phyloP scores from a whole-genome alignment of 1,140 invertebrate genomes.

The Eciton burchellii region DNA sequence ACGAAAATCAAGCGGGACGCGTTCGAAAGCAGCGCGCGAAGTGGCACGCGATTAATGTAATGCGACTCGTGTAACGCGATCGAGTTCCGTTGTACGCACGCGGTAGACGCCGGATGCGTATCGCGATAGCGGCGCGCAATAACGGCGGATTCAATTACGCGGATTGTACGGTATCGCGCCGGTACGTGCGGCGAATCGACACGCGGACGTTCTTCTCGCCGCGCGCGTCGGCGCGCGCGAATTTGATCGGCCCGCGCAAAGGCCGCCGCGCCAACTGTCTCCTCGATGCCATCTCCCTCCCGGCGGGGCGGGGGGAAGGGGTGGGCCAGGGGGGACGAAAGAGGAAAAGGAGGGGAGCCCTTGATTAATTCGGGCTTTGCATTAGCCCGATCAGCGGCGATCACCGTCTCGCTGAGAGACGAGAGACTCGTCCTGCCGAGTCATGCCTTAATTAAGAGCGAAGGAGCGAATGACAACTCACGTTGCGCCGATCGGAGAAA shows the following conservation, averaged over 20 bases:
- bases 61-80: conserved; percentile 36
- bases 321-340: too few relatives aligned
- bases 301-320: too few relatives aligned
- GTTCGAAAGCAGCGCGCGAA: background rate
- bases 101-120: conserved; percentile 16
- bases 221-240: background rate
- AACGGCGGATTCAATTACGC: conserved; percentile 39
- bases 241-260: background rate
- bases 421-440: too few relatives aligned
- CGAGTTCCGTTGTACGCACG: conserved; percentile 4
- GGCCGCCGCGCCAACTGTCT: background rate
- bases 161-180: background rate
- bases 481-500: too few relatives aligned
- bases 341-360: too few relatives aligned
- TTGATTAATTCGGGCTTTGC: background rate
- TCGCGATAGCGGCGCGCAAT: conserved; percentile 5
- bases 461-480: too few relatives aligned
- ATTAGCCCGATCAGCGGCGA: background rate
- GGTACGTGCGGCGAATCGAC: background rate
- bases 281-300: background rate
- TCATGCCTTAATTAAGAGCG: too few relatives aligned
- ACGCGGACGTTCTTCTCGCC: background rate
- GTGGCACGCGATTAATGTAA: conserved; percentile 42
- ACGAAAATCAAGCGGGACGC: background rate
- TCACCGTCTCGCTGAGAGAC: background rate